Conservation (phyloP, 2,113 vertebrate species). For the Columba livia region DNA sequence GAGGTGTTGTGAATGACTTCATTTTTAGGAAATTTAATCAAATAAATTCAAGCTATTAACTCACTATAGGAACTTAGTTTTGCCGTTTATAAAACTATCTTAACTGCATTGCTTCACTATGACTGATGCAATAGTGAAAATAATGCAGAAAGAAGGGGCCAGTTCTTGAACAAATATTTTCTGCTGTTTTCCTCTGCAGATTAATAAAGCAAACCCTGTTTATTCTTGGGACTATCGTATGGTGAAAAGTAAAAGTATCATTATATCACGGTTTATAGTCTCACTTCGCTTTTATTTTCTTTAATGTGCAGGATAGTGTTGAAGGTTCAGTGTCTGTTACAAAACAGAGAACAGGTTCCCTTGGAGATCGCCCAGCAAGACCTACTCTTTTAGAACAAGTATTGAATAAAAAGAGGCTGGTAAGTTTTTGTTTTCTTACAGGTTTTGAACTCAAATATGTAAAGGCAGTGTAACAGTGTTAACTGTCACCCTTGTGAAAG, state of each 20-base stretch:
- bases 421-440: conserved; percentile 62
- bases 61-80: background rate
- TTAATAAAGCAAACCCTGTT: background rate
- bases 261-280: background rate
- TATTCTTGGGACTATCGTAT: background rate
- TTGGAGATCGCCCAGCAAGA: conserved; percentile 93
- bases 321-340: conserved; percentile 91
- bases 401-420: conserved; percentile 96
- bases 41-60: background rate
- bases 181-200: background rate
- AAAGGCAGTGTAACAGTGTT: background rate
- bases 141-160: background rate
- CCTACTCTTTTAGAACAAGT: conserved; percentile 97
- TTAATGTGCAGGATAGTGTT: conserved; percentile 79
- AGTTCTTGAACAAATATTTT: background rate
- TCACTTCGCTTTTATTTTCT: background rate
- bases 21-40: background rate
- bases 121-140: background rate
- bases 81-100: background rate
- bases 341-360: conserved; percentile 88
- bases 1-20: background rate
- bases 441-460: background rate
- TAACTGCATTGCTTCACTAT: background rate
- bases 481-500: background rate
- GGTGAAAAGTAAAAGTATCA: background rate